Evolutionary conservation across 1,140 invertebrate genomes (phyloP), one percentile per base, ranked within the genome.

Genomic region (Dendroctonus ponderosae): DNA sequence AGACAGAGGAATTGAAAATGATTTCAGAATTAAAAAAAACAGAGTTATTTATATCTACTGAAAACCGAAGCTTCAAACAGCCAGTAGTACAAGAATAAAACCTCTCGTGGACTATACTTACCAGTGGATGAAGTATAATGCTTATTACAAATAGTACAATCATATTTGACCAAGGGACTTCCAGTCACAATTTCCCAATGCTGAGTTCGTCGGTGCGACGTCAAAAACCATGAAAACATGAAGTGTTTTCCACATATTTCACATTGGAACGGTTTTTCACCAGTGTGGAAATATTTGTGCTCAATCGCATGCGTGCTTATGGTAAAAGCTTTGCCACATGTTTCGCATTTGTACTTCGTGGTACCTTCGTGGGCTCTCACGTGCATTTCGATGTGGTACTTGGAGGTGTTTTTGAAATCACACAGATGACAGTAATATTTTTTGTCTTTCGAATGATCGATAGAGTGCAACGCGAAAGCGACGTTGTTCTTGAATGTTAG

Each of bases 191-290:
- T 74, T 65, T 78, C 77, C 73, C 75, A 77, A 63, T 78, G 77
- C 51, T 77, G 76, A 7, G 77, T 74, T 26, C 76, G 68, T 11
- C 76, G 42, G 61, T 78, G 77, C 5, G 75, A 76, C 0, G 75
- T 75, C n/a, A 78, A 62, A 51, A 77, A 77, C 75, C 75, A 78
- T 0, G 76, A 77, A 42, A 77, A 77, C 76, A 77, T 77, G 51
- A 77, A 78, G 51, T 77, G 74, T 66, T 84, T 83, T 0, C 83
- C 85, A 72, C 88, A 89, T 2, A 85, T 76, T 62, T 85, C 79
- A 70, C 88, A 89, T 9, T 82, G 76, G 70, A 82, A 89, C 0
- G 86, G 86, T 64, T 84, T 84, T 58, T 85, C 80, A 0, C 84
- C 84, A 0, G 82, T 85, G 62, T 89, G 87, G n/a, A 72, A 78